A percentile compares a stretch with the other conserved stretches of the same genome.
These are phyloP conservation scores for Rugalucina vietnamica DNA, from an alignment of 2,888 invertebrate genomes.

Conservation along the genomic window DNA sequence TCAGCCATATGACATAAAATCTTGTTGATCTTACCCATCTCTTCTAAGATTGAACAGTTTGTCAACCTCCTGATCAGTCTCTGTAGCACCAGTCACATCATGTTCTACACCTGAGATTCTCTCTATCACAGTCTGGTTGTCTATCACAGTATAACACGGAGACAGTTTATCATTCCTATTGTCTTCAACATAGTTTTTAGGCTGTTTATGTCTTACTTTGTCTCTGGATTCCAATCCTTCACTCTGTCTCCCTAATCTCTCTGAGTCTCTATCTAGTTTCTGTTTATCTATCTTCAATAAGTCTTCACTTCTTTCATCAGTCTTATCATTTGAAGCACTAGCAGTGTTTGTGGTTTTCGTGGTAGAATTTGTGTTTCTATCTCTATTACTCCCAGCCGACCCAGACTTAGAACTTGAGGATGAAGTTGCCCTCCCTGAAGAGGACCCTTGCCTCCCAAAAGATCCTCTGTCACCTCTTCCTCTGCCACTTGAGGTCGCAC, in stretches of 20 bases:
- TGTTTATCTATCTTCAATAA: background rate
- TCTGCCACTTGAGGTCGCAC: background rate
- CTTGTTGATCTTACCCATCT: conserved; percentile 4
- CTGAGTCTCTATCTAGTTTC: background rate
- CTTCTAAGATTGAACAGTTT: background rate
- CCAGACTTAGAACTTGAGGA: background rate
- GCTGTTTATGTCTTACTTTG: background rate
- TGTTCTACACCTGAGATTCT: conserved; percentile 10
- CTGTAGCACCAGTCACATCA: background rate
- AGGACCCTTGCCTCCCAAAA: background rate
- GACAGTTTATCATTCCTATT: too few species aligned
- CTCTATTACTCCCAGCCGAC: background rate
- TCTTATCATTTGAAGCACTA: background rate
- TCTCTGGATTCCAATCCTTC: background rate
- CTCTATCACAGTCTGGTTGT: conserved; percentile 8
- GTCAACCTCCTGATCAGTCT: background rate
- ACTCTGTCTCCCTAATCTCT: background rate
- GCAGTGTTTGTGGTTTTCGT: background rate
- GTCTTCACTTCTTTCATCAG: background rate
- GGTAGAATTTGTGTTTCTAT: background rate
- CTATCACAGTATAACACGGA: background rate
- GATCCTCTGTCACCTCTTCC: background rate
- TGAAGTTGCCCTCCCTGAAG: too few species aligned
- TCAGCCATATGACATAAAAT: conserved; percentile 39
- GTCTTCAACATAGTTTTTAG: background rate